These are phyloP conservation scores for Clavelina lepadiformis DNA, from an alignment of 23 tunicate species.

Conservation along the genomic window DNA sequence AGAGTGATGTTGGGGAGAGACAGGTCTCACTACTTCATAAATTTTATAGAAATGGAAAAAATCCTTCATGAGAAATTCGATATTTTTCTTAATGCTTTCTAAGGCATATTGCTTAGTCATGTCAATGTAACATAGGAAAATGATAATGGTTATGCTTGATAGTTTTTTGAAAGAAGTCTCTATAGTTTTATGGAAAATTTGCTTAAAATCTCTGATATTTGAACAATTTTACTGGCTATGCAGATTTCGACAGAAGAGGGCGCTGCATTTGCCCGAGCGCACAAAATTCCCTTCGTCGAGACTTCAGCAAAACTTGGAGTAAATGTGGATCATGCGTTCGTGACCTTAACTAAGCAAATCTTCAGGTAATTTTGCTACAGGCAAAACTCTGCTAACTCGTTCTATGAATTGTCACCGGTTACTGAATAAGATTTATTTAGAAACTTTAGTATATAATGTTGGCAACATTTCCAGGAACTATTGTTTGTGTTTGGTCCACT, in stretches of 20 bases:
- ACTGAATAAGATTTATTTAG: background rate
- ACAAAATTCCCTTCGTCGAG: constrained; percentile 86
- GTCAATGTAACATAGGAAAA: too few relatives aligned
- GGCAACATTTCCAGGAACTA: background rate
- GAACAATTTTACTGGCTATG: too few relatives aligned
- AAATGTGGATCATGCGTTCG: constrained; percentile 76
- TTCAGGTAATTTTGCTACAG: constrained; percentile 59
- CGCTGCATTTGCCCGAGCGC: constrained; percentile 57
- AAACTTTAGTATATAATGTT: background rate
- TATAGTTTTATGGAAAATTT: too few relatives aligned
- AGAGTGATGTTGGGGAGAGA: constrained; percentile 63
- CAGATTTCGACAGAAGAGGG: constrained; percentile 90
- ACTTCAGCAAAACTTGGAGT: constrained; percentile 78
- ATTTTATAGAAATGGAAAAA: too few relatives aligned
- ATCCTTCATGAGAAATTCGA: too few relatives aligned
- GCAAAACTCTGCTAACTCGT: background rate
- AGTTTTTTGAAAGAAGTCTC: too few relatives aligned
- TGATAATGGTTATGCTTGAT: too few relatives aligned
- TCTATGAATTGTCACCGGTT: background rate
- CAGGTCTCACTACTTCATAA: too few relatives aligned
- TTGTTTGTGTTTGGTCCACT: too few relatives aligned
- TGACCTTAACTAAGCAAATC: constrained; percentile 55
- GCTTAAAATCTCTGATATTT: too few relatives aligned
- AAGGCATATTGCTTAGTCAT: too few relatives aligned
- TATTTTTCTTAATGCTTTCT: too few relatives aligned